Evolutionary conservation across 2,113 vertebrate genomes (phyloP), one percentile per base, ranked within the genome.

Genomic region (Lophochroa leadbeateri): DNA sequence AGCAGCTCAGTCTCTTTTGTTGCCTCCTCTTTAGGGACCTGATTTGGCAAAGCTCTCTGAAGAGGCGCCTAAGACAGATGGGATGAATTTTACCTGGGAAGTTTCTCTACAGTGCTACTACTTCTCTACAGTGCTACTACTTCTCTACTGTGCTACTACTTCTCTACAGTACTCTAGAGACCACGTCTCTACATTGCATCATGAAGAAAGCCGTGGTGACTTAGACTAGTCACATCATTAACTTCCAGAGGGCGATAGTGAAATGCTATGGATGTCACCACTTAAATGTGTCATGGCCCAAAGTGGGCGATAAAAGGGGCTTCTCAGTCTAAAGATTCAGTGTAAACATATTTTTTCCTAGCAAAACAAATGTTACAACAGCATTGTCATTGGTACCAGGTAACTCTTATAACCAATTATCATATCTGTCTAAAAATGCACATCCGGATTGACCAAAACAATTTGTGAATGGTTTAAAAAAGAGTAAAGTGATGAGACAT

Each of bases 321-420:
- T 83, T 9, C 64, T 90, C 12, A 46, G 18, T 46, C 55, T 70
- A 88, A 86, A 78, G 28, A 43, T 24, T 86, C 39, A 50, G 43
- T 67, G 13, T 31, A 86, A 83, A 83, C 75, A 70, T 13, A 6
- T 27, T 6, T 79, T 81, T 81, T 70, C 43, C 37, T 58, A 55
- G 5, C 7, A 84, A 67, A 84, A 58, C 33, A 20, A 10, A 31
- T 31, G 21, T 63, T 72, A 17, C 7, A 81, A 68, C 31, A n/a
- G 2, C 17, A n/a, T 24, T 87, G 10, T 35, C 31, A 31, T 21
- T 71, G 10, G 1, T n/a, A 35, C 12, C 7, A 0, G 15, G 2
- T 49, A 25, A 57, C 9, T 88, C 70, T 50, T 68, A 75, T 39
- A 60, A 46, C 6, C 5, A 64, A 50, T 50, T 78, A 43, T 41